These are phyloP conservation scores for Aradophagus sp. DNA, from an alignment of 1,140 invertebrate species.

Conservation along the genomic window DNA sequence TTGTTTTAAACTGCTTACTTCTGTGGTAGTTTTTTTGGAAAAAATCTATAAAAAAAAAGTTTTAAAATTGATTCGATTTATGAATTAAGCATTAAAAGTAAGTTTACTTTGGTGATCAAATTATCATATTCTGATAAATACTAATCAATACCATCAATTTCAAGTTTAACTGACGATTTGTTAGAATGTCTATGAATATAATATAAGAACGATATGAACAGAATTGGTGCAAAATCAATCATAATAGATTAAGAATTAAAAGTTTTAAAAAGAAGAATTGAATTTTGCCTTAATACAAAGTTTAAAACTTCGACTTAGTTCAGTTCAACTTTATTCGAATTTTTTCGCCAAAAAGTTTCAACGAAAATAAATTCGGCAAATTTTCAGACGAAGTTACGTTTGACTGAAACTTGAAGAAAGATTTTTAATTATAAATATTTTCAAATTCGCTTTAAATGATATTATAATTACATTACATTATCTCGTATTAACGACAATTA, in stretches of 20 bases:
- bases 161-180: no score
- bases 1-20: no score
- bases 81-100: no score
- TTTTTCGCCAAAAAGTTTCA: slow-evolving; percentile 28
- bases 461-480: no score
- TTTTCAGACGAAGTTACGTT: slow-evolving; percentile 21
- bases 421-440: slow-evolving; percentile 9
- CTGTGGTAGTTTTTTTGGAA: no score
- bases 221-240: slow-evolving; percentile 39
- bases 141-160: no score
- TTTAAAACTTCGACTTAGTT: slow-evolving; percentile 33
- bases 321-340: slow-evolving; percentile 32
- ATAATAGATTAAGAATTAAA: slow-evolving; percentile 38
- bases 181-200: slow-evolving; percentile 3
- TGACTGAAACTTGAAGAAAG: slow-evolving; percentile 13
- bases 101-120: no score
- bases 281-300: slow-evolving; percentile 29
- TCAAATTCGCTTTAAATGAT: no score
- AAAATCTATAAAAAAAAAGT: no score
- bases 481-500: no score
- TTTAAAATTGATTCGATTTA: no score
- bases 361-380: slow-evolving; percentile 34
- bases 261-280: slow-evolving; percentile 39
- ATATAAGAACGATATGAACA: slow-evolving; percentile 12
- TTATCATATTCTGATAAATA: no score